These are phyloP conservation scores for Amphilophus citrinellus DNA, from an alignment of 2,113 vertebrate species.

Conservation along the genomic window DNA sequence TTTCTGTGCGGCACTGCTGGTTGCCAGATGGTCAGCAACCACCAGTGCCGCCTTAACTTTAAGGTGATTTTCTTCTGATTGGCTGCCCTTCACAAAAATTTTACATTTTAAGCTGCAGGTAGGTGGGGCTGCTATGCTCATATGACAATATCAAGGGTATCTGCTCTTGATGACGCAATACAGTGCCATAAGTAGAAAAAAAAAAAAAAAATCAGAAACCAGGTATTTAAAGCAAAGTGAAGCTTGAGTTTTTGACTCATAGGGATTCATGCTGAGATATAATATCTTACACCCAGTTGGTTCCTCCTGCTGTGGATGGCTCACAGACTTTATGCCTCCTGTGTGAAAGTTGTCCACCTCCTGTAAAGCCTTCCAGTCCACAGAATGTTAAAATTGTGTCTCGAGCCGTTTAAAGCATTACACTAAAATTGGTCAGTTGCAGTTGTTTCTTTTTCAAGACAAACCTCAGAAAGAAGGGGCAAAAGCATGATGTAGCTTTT, in stretches of 20 bases:
- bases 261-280: not conserved
- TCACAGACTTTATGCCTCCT: not conserved
- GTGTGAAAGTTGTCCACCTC: not conserved
- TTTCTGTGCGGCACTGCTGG: not conserved
- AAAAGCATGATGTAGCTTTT: not conserved
- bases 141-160: too few species aligned
- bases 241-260: not conserved
- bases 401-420: not conserved
- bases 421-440: not conserved
- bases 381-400: not conserved
- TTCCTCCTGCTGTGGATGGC: not conserved
- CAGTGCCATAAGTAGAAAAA: not conserved
- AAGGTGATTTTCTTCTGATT: not conserved
- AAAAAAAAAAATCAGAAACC: not conserved
- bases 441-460: not conserved
- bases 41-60: not conserved
- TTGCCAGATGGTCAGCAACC: not conserved
- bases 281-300: not conserved
- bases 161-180: not conserved
- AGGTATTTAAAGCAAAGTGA: not conserved
- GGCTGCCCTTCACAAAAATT: too few species aligned
- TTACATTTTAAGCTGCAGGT: too few species aligned
- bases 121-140: too few species aligned
- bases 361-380: not conserved
- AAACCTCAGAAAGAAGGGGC: not conserved